Evolutionary conservation across 2,113 vertebrate species (phyloP), one percentile per base, ranked within the genome.

Genomic region (Chloropsis hardwickii): DNA sequence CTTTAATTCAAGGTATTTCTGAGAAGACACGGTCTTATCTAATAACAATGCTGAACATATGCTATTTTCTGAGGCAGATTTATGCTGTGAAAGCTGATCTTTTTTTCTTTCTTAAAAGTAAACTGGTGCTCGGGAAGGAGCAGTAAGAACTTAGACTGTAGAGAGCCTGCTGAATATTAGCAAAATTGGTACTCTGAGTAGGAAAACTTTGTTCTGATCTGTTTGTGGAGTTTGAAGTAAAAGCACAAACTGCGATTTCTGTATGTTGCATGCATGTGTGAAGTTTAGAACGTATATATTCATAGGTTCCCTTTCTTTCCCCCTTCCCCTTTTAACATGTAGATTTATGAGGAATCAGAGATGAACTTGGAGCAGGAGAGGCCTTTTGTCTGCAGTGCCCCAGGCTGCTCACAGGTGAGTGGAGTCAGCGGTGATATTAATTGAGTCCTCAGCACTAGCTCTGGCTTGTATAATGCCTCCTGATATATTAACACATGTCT

Each of bases 281-380:
- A 97, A 81, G 83, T 94, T 86, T 90, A 97, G 94, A 94, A 85
- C 2, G 2, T 56, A 74, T 97, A 87, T 98, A 96, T 95, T 98
- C 95, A 98, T 94, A 97, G 89, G 72, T 94, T 97, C 97, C 94
- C 91, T 98, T 96, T 92, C 92, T 96, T 95, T 96, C 94, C 89
- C 93, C 95, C 21, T 95, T 83, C 92, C 39, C 84, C 93, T 95
- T 96, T 94, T 94, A 93, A 94, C 97, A 97, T 97, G 92, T 92
- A 99, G 99, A 99, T 99, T 99, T 99, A 99, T 99, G 99, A 99
- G 98, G 98, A 98, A 97, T 98, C 98, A 99, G 98, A 98, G 98
- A 99, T 99, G 99, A 99, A 99, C 98, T 98, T 99, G 97, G 99
- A 99, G 98, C 99, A 99, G 98, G 99, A 99, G 98, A 99, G 99